These are phyloP conservation scores for Glaucidium brasilianum DNA, from an alignment of 2,113 vertebrate species.

Conservation along the genomic window DNA sequence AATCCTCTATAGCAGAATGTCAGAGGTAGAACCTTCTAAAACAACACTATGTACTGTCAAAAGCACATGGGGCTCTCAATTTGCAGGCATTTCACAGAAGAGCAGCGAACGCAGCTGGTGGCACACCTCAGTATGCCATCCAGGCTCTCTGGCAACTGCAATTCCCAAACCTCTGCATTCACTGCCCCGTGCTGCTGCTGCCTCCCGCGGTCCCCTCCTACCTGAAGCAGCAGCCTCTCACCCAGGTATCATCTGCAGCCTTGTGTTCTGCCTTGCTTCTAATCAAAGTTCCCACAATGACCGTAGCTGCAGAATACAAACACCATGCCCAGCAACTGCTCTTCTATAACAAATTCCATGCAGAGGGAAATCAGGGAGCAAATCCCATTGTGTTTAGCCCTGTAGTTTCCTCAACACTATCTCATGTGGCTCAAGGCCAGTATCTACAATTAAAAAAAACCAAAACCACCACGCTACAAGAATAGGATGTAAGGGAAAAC, in stretches of 20 bases:
- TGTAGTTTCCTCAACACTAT: background rate
- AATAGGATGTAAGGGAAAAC: background rate
- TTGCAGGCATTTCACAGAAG: background rate
- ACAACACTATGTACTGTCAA: background rate
- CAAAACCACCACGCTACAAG: background rate
- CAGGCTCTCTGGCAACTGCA: background rate
- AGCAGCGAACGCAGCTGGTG: background rate
- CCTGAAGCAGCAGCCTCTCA: background rate
- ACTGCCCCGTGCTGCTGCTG: background rate
- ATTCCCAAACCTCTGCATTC: background rate
- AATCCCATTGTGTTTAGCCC: background rate
- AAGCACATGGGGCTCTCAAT: background rate
- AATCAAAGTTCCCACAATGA: background rate
- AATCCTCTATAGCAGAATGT: background rate
- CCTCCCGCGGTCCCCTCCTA: accelerated
- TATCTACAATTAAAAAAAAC: too few species aligned
- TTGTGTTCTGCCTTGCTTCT: background rate
- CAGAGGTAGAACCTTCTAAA: background rate
- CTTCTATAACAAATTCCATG: background rate
- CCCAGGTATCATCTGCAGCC: background rate
- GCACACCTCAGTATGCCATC: background rate
- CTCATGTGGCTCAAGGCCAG: background rate
- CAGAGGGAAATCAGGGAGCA: background rate
- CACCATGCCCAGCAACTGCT: background rate
- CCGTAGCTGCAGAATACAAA: background rate